These are phyloP conservation scores for Romanogobio albipinnatus DNA, from an alignment of 2,113 vertebrate genomes.

Conservation along the genomic window DNA sequence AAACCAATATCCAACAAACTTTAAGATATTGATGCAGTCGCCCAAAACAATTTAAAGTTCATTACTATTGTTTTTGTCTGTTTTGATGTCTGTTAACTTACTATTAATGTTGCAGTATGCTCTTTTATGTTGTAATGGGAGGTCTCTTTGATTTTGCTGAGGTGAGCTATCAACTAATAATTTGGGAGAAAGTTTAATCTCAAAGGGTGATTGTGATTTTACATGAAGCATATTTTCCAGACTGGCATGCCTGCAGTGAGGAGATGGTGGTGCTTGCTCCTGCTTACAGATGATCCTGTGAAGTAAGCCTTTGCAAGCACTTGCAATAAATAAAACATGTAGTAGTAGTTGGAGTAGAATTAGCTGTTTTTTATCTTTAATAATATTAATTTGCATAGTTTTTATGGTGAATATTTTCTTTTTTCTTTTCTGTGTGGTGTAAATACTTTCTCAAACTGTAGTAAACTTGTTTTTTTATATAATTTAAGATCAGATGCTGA, in stretches of 20 bases:
- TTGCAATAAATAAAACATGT: neutral
- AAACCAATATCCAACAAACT: too few relatives aligned
- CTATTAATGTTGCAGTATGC: too few relatives aligned
- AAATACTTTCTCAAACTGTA: neutral
- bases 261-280: neutral
- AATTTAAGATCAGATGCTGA: neutral
- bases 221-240: neutral
- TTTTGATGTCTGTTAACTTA: too few relatives aligned
- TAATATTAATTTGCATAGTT: neutral
- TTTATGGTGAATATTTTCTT: neutral
- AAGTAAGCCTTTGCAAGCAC: neutral
- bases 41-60: too few relatives aligned
- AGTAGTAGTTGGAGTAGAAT: neutral
- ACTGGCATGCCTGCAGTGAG: neutral
- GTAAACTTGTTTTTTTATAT: neutral
- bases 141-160: too few relatives aligned
- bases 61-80: too few relatives aligned
- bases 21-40: too few relatives aligned
- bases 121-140: too few relatives aligned
- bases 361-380: neutral
- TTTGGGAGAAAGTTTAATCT: too few relatives aligned
- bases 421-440: neutral
- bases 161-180: too few relatives aligned
- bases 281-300: neutral
- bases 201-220: neutral